These are phyloP conservation scores for Oegoconia quadripuncta DNA, from an alignment of 2,888 invertebrate genomes.

Conservation along the genomic window DNA sequence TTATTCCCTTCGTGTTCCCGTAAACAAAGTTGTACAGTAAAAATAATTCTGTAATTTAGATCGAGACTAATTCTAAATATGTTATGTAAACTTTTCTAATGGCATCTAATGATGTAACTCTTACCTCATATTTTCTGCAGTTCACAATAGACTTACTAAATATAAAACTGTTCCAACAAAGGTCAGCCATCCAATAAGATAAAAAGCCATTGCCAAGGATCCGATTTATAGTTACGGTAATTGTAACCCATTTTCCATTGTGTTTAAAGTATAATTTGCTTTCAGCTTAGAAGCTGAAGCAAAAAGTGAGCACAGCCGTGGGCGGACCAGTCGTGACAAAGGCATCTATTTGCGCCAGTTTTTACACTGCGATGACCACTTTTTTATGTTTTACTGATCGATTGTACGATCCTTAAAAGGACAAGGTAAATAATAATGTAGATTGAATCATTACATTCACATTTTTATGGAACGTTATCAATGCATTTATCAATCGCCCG, in stretches of 20 bases:
- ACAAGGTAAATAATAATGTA: background rate
- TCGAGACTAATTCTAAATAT: background rate
- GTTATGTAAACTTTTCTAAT: background rate
- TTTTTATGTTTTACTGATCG: constrained; percentile 16
- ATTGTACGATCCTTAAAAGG: constrained; percentile 6
- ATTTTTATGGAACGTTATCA: too few species aligned
- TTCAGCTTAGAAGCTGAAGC: constrained; percentile 11
- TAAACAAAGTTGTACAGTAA: background rate
- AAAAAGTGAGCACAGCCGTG: constrained; percentile 25
- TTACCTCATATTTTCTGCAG: background rate
- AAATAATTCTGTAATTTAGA: background rate
- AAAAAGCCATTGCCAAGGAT: constrained; percentile 40
- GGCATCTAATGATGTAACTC: background rate
- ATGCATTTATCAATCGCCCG: too few species aligned
- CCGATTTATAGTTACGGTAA: constrained; percentile 16
- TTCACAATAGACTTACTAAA: background rate
- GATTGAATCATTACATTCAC: too few species aligned
- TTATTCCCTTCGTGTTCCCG: too few species aligned
- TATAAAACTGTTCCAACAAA: constrained; percentile 5
- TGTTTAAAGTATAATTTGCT: constrained; percentile 21
- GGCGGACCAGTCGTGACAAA: constrained; percentile 37
- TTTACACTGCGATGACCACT: constrained; percentile 15
- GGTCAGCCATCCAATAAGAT: constrained; percentile 25
- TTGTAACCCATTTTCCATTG: constrained; percentile 19
- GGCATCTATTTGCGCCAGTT: constrained; percentile 27